Base-by-base conservation (phyloP, 2,113 vertebrate genomes). In the Ictalurus furcatus region DNA sequence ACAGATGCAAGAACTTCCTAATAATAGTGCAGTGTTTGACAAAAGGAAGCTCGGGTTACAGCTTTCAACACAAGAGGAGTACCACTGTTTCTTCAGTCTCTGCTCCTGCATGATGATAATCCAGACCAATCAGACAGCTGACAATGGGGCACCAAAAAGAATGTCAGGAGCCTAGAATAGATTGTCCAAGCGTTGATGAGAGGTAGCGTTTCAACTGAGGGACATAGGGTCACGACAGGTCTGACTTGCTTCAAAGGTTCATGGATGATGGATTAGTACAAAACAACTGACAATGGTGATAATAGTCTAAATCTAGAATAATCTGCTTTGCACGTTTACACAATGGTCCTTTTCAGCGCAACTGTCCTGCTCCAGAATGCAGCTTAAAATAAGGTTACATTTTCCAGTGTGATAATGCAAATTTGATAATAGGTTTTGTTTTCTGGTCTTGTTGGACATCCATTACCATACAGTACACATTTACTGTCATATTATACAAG, bases 21-120 rank as follows among this genome's bases (percentile, higher is more conserved):
- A 90, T 82, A 74, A 90, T 90, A 90, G 85, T 71, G 85, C 56
- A 61, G 78, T 87, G 40, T 67, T 59, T 67, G 79, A 92, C 84
- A 89, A 89, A 88, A 88, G 88, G 37, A 89, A 84, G 85, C n/a
- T 92, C 83, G 23, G 67, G 86, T 92, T 89, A 84, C 91, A 87
- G 65, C 67, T 56, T 58, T 90, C 79, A 88, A 71, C 88, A 90
- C 59, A 78, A n/a, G 76, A 69, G 78, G 54, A 61, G 83, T 34
- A 82, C 54, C 37, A 61, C 83, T 30, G 48, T 86, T 89, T 86
- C 86, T 86, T 92, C 61, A 61, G 80, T 30, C 67, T 78, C 34
- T 86, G 44, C 28, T 80, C 14, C 21, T 69, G 59, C 28, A 44
- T 86, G 76, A 67, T 59, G 48, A 88, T 86, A 76, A 71, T 58